Base-by-base conservation (phyloP, 2,888 invertebrate species). In the Rotaria socialis region DNA sequence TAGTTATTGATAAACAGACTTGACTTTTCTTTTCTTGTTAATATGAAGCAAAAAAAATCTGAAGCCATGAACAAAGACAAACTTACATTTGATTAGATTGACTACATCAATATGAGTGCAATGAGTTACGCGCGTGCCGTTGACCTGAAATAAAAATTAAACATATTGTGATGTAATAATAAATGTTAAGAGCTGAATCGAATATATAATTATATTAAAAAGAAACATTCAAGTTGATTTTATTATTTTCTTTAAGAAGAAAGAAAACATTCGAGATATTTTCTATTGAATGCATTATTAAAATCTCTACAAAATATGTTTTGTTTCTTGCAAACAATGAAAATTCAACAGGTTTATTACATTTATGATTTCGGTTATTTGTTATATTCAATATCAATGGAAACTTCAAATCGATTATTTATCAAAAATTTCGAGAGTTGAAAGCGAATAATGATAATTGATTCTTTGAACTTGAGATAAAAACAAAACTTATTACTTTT, bases 91-190 rank as follows among this genome's bases (percentile, higher is more conserved):
- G 90, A 98, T 97, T 92, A 97, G 94, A 90, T 94, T 94, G 90
- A 98, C 96, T 89, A 98, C 98, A 91, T 97, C 95, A 89, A 95
- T 94, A 90, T 98, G 97, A 90, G 96, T 96, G 90, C 95, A 95
- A 89, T 94, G 94, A 89, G 94, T 94, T 87, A 98, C 97, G 89
- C 95, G 94, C 88, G 95, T 94, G 88, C 96, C 96, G 92, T 97
- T 97, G 89, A 97, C 96, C 94, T 95, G 92, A 87, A 91, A 89
- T 84, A 85, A 35, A 85, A 16, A 35, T 35, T 35, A 67, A 67
- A 60, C 16, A 24, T 1, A 24, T 24, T 56, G 22, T 56, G 24
- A 56, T 24, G 8, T 24, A 56, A 56, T 56, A 24, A 56, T 24
- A 8, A 22, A 56, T 56, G 22, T 56, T 24, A 56, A 24, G 10